Evolutionary conservation across 2,888 invertebrate genomes (phyloP), one percentile per base, ranked within the genome.

Genomic region (Drosophila picticornis): DNA sequence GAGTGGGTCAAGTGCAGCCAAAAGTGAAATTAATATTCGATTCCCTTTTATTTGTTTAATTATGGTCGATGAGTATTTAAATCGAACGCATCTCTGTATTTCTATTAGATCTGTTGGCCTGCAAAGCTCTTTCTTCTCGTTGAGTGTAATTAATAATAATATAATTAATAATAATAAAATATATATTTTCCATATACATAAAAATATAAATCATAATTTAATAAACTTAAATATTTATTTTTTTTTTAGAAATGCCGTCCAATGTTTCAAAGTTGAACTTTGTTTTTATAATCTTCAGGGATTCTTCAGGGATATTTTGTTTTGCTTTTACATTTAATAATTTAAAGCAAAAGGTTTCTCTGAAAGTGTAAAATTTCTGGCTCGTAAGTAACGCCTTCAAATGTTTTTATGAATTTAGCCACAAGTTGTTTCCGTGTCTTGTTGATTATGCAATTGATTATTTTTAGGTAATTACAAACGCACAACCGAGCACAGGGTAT

Each of bases 1-100:
- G 90, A 86, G 88, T 86, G 90, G 90, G 86, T 86, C 86, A 86
- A 86, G 90, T 90, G 86, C 86, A 86, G 90, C 76, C 90, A 86
- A 90, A 86, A 86, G 86, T 90, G 90, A 86, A 90, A 90, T 86
- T 81, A 89, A 79, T 88, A 83, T 90, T 80, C 62, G 48, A 60
- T 70, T 60, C 71, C 72, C 83, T 72, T 78, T 31, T 31, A 58
- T 38, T 38, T 22, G 25, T 29, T 56, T 22, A 31, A 31, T 22
- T 36, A n/a, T 32, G 11, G 10, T n/a, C n/a, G n/a, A n/a, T 25
- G 34, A 2, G 25, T 50, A 19, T 25, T 16, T 7, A 13, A 38
- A 38, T 40, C 29, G 5, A 57, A 6, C 0, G 5, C 3, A n/a
- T n/a, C n/a, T 50, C 48, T 0, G 25, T 16, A 48, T 32, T 4